phyloP scores from a whole-genome alignment of 2,113 vertebrate genomes.

The Sceloporus undulatus region DNA sequence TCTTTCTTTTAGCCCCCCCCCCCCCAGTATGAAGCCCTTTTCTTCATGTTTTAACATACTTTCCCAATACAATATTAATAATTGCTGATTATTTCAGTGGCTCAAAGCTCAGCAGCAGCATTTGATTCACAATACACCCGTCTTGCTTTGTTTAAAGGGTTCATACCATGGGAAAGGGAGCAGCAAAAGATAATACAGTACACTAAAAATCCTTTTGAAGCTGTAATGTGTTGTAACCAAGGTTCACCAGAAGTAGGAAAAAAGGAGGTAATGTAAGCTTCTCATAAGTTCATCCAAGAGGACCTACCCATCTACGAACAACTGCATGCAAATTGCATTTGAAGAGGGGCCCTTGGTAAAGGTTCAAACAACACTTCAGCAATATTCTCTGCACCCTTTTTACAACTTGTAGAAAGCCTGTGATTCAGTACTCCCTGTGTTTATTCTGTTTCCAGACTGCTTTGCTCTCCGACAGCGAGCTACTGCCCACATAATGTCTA shows the following conservation, averaged over 20 bases:
- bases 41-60: constrained; percentile 60
- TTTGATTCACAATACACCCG: constrained; percentile 60
- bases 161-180: constrained; percentile 33
- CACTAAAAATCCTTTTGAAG: not conserved
- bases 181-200: not conserved
- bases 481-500: not conserved
- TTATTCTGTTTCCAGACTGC: not conserved
- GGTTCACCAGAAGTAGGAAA: not conserved
- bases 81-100: constrained; percentile 65
- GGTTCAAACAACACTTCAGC: not conserved
- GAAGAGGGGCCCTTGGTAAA: not conserved
- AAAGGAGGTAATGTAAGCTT: too few species aligned
- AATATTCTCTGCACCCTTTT: too few species aligned
- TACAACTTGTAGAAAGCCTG: not conserved
- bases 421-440: not conserved
- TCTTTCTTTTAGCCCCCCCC: not conserved
- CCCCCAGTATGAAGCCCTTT: not conserved
- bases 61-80: constrained; percentile 74
- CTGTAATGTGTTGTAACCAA: not conserved
- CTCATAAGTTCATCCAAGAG: too few species aligned
- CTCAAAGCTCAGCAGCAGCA: constrained; percentile 62
- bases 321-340: not conserved
- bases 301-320: too few species aligned
- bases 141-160: constrained; percentile 54
- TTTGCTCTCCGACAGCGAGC: not conserved